Base-by-base conservation (phyloP, 2,113 vertebrate species). In the Caranx melampygus region DNA sequence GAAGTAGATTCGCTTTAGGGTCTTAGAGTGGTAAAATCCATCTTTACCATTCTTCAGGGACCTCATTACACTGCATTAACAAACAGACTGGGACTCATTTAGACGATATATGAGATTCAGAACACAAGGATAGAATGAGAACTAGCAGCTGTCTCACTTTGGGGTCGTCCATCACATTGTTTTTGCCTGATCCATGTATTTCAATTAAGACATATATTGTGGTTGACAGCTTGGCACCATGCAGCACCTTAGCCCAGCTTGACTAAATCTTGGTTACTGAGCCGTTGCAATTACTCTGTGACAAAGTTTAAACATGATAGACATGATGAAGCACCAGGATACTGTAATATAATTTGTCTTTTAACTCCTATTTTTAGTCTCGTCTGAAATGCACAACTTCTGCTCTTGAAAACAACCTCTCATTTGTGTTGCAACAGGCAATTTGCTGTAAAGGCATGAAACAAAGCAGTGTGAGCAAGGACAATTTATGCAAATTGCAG, bases 41-140 rank as follows among this genome's bases (percentile, higher is more conserved):
- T 90, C 86, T 71, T 75, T 64, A 73, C 26, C 72, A 42, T 64
- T 75, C 88, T 74, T 67, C 20, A 35, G 88, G 63, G 83, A 86
- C 70, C 71, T 91, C 79, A 88, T 91, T 87, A 88, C 78, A 83
- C 78, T 83, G 64, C 16, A 81, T 83, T 79, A 81, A 68, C 72
- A 73, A 83, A 83, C 26, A 86, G 75, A 71, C 57, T 85, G 60
- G 65, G 68, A 66, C 71, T 84, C 79, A 64, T 79, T 89, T 82
- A 72, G 60, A 75, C 63, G 55, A 65, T 49, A 73, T 62, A 72
- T 87, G 58, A 77, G 47, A 77, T 54, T 26, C 37, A 72, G 65
- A 40, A 26, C 3, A 16, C 60, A 60, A 69, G 78, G 58, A 57
- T 51, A 63, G 40, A 75, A 62, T 26, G 52, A 68, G 33, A 70